These are phyloP conservation scores for Scylla paramamosain DNA, from an alignment of 1,140 invertebrate species.

Conservation along the genomic window DNA sequence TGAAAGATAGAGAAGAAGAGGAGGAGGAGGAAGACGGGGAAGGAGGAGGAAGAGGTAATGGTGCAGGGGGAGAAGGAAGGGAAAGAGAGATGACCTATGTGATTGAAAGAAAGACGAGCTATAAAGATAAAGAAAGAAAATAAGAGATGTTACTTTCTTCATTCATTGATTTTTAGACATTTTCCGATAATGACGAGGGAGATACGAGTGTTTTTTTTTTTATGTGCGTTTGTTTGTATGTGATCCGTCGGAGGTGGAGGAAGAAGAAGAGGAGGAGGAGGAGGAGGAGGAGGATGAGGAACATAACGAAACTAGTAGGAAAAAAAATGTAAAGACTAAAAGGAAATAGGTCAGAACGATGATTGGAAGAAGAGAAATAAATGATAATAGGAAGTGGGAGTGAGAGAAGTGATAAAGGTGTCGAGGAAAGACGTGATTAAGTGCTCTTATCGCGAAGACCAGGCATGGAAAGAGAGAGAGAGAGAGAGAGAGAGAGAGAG, in stretches of 20 bases:
- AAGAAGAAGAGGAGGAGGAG: no score
- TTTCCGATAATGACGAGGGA: not conserved
- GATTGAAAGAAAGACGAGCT: not conserved
- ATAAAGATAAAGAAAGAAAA: no score
- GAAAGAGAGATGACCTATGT: not conserved
- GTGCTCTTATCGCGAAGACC: not conserved
- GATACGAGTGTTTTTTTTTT: not conserved
- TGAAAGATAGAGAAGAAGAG: no score
- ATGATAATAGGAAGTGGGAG: not conserved
- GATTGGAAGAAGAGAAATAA: not conserved
- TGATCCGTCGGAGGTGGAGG: not conserved
- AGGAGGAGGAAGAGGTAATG: not conserved
- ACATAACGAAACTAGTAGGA: not conserved
- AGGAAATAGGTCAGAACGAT: not conserved
- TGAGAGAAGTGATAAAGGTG: constrained; percentile 2
- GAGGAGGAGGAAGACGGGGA: not conserved
- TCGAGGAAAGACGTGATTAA: not conserved
- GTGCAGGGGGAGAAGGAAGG: not conserved
- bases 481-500: not conserved
- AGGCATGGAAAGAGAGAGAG: not conserved
- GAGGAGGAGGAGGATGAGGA: not conserved
- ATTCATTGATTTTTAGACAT: not conserved
- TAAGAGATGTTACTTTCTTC: not conserved
- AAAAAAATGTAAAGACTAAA: not conserved
- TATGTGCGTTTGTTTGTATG: not conserved